phyloP scores from a whole-genome alignment of 1,140 invertebrate genomes.

The Aphelenchoides besseyi region DNA sequence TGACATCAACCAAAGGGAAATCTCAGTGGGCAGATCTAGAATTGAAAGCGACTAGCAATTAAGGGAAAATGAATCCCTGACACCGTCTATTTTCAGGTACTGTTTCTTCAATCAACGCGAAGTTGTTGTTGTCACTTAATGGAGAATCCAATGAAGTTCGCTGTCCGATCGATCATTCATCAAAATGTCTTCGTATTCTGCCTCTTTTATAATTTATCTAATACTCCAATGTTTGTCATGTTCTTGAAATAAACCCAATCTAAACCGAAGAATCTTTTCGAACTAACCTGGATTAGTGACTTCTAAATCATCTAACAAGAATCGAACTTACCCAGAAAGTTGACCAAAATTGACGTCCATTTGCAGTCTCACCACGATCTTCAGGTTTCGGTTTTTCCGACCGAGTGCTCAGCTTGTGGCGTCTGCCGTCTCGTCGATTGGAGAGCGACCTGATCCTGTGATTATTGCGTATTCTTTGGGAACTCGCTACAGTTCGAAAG shows the following conservation, averaged over 20 bases:
- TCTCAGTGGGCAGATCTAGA: too few relatives aligned
- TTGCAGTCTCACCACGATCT: background rate
- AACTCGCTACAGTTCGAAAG: background rate
- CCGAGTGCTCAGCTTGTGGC: too few relatives aligned
- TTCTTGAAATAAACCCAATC: background rate
- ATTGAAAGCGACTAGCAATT: too few relatives aligned
- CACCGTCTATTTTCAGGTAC: too few relatives aligned
- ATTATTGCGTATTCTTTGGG: background rate
- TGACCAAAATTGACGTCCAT: background rate
- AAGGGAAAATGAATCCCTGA: too few relatives aligned
- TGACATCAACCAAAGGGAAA: too few relatives aligned
- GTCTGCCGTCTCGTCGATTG: background rate
- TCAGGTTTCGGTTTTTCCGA: background rate
- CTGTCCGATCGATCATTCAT: background rate
- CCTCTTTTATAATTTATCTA: background rate
- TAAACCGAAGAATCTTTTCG: too few relatives aligned
- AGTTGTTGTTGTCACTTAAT: background rate
- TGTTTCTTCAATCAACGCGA: background rate
- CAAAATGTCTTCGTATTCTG: background rate
- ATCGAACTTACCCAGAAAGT: background rate
- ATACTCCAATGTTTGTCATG: background rate
- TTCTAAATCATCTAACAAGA: background rate
- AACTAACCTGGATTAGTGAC: background rate
- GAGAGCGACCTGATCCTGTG: background rate
- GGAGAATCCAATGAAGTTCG: background rate